These are phyloP conservation scores for Taurulus bubalis DNA, from an alignment of 2,113 vertebrate species.

Conservation along the genomic window DNA sequence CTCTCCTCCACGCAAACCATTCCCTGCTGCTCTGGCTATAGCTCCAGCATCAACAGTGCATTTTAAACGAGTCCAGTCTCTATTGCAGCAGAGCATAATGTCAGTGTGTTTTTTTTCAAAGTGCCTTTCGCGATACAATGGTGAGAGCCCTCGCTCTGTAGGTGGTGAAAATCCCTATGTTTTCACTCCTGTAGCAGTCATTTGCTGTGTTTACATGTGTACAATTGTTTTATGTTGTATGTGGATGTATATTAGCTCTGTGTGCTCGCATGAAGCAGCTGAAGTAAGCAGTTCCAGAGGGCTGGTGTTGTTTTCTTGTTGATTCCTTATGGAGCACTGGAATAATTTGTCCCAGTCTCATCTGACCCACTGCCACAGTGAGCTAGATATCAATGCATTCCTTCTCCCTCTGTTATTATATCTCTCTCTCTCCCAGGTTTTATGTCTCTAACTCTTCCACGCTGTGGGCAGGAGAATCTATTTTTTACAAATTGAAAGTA, in stretches of 20 bases:
- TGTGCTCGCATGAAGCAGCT: slow-evolving; percentile 34
- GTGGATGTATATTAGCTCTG: neutral
- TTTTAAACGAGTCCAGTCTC: slow-evolving; percentile 69
- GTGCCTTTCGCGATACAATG: slow-evolving; percentile 21
- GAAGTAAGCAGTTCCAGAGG: slow-evolving; percentile 54
- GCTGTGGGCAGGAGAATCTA: neutral
- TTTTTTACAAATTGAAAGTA: neutral
- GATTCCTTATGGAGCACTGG: slow-evolving; percentile 50
- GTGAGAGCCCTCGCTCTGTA: neutral
- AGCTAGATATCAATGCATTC: slow-evolving; percentile 44
- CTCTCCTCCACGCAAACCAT: slow-evolving; percentile 54
- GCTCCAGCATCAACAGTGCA: slow-evolving; percentile 63
- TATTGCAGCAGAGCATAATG: slow-evolving; percentile 54
- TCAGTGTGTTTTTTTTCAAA: slow-evolving; percentile 51
- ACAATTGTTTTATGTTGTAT: slow-evolving; percentile 4
- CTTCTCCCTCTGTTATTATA: neutral
- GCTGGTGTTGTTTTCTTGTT: slow-evolving; percentile 67
- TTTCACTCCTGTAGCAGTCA: slow-evolving; percentile 7
- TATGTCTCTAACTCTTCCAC: slow-evolving; percentile 8
- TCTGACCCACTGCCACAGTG: slow-evolving; percentile 77
- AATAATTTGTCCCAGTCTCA: slow-evolving; percentile 48
- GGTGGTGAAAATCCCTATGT: neutral
- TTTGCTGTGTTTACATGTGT: neutral
- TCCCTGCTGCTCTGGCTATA: slow-evolving; percentile 45
- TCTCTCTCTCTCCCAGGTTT: neutral